Evolutionary conservation across 2,888 invertebrate species (phyloP), one percentile per base, ranked within the genome.

Genomic region (Cinara cedri): DNA sequence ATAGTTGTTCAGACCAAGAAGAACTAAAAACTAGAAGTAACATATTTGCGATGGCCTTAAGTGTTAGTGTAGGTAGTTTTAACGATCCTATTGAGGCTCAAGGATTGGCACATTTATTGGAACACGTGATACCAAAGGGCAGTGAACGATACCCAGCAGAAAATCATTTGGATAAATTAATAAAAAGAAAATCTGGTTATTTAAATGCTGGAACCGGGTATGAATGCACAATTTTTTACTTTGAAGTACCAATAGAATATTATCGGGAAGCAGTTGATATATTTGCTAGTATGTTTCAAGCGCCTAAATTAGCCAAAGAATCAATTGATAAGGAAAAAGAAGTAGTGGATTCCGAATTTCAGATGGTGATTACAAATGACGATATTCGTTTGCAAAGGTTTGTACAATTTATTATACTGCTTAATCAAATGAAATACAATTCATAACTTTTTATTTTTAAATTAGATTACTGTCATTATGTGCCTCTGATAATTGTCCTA

Each of bases 71-170:
- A 26, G 94, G 95, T 60, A 89, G 89, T 84, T 95, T 93, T 86
- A 91, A 91, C 84, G 94, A 95, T 86, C 94, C 94, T 0, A 86
- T 87, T 8, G 88, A 89, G 83, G 90, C 93, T 75, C 93, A 91
- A 83, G 95, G 95, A 0, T 85, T 95, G 85, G 93, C 94, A 0
- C 95, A 95, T 85, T 94, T 95, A 85, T 88, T 95, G 3, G 95
- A 95, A 84, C 95, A 95, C 85, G 94, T 97, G 96, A 92, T 97
- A 26, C 96, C 96, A 84, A 97, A 96, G 96, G 97, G 96, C 46
- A 95, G 94, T 83, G 89, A 92, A 84, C 96, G 95, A 85, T 96
- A 92, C 85, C 94, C 93, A 9, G 88, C 90, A 85, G 96, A 96
- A 87, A 95, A 95, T 86, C 92, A 91, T 83, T 93, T 94, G 84